Conservation (phyloP, 2,888 invertebrate genomes). For the Ochropleura leucogaster region DNA sequence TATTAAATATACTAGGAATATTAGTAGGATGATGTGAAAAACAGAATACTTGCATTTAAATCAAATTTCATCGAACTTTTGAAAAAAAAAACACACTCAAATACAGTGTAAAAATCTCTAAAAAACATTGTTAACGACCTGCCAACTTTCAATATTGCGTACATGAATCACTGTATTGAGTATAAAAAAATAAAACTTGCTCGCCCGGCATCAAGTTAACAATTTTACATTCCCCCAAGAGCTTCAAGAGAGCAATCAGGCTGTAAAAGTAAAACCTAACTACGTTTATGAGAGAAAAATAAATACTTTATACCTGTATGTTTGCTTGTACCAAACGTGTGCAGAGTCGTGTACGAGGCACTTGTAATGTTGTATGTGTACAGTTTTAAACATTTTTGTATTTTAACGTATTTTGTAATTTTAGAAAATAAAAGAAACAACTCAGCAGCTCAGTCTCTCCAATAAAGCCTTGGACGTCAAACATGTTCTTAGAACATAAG, state of each 20-base stretch:
- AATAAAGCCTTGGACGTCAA: background rate
- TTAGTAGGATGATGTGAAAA: background rate
- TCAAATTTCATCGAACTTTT: background rate
- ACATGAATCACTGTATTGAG: slow-evolving; percentile 41
- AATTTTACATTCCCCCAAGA: slow-evolving; percentile 37
- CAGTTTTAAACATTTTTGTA: slow-evolving; percentile 16
- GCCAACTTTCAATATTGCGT: slow-evolving; percentile 50
- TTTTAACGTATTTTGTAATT: background rate
- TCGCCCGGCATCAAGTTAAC: slow-evolving; percentile 23
- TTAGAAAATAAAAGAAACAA: background rate
- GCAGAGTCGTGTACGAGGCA: background rate
- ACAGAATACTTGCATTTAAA: background rate
- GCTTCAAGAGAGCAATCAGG: slow-evolving; percentile 42
- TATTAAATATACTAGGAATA: no score
- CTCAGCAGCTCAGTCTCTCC: background rate
- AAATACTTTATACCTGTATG: slow-evolving; percentile 36
- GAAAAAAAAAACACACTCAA: background rate
- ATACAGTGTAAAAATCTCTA: slow-evolving; percentile 24
- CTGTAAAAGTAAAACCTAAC: slow-evolving; percentile 43
- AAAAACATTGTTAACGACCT: slow-evolving; percentile 34
- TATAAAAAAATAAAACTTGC: slow-evolving; percentile 22
- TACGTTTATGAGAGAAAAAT: slow-evolving; percentile 42
- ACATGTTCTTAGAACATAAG: background rate
- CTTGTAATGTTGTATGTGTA: slow-evolving; percentile 25
- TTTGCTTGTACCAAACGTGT: background rate